These are phyloP conservation scores for Melanostoma scalare DNA, from an alignment of 2,888 invertebrate species.

Conservation along the genomic window DNA sequence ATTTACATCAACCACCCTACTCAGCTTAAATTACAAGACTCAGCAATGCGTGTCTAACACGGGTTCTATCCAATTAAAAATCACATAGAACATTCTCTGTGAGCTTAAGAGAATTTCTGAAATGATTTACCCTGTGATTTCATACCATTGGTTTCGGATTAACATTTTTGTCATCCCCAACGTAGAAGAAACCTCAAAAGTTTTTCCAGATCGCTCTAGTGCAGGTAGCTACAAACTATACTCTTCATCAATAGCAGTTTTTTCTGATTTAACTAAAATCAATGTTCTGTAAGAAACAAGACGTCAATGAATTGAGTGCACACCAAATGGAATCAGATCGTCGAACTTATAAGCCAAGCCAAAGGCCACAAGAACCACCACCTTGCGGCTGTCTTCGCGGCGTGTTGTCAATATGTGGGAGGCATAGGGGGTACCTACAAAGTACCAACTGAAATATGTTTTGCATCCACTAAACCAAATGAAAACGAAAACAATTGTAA, in stretches of 20 bases:
- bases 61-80: slow-evolving; percentile 54
- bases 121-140: slow-evolving; percentile 46
- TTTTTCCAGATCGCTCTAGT: slow-evolving; percentile 42
- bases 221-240: slow-evolving; percentile 8
- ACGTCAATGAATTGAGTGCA: slow-evolving; percentile 57
- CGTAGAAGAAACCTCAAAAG: slow-evolving; percentile 60
- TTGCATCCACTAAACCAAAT: slow-evolving; percentile 44
- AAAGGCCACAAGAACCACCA: slow-evolving; percentile 62
- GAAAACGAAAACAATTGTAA: slow-evolving; percentile 58
- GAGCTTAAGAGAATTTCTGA: slow-evolving; percentile 23
- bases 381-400: neutral
- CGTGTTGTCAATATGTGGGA: slow-evolving; percentile 41
- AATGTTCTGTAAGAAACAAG: slow-evolving; percentile 12
- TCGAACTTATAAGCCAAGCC: slow-evolving; percentile 62
- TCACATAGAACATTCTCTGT: slow-evolving; percentile 29
- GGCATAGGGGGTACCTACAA: slow-evolving; percentile 12
- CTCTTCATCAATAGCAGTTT: neutral
- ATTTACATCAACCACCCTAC: neutral
- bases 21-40: slow-evolving; percentile 21
- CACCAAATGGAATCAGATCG: slow-evolving; percentile 60
- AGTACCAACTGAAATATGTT: slow-evolving; percentile 15
- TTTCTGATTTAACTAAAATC: slow-evolving; percentile 39
- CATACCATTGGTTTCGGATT: slow-evolving; percentile 61
- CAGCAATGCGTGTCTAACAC: slow-evolving; percentile 30
- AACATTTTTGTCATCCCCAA: slow-evolving; percentile 47